These are phyloP conservation scores for Papio anubis DNA, from an alignment of 2,113 vertebrate species.

Conservation along the genomic window DNA sequence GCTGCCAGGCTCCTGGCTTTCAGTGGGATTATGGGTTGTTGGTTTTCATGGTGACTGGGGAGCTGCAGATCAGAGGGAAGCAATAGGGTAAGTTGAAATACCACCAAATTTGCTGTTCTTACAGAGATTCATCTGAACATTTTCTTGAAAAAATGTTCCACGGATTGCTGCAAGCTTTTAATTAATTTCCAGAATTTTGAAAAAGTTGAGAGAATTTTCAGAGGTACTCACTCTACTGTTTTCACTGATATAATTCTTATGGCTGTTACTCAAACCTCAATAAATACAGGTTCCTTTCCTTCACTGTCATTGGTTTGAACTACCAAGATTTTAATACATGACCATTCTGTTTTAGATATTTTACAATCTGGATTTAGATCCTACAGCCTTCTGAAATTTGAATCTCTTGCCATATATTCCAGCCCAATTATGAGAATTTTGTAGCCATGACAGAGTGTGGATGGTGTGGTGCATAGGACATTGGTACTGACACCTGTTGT, in stretches of 20 bases:
- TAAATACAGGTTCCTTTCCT: background rate
- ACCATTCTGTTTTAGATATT: background rate
- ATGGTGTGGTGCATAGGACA: background rate
- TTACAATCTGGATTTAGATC: background rate
- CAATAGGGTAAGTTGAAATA: background rate
- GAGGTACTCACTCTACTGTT: background rate
- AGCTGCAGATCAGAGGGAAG: background rate
- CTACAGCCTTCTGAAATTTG: background rate
- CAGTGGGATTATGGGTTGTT: background rate
- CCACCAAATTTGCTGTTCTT: background rate
- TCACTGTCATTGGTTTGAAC: background rate
- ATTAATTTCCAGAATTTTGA: background rate
- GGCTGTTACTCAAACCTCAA: background rate
- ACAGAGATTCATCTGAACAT: background rate
- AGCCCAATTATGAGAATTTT: background rate
- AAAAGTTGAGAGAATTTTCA: background rate
- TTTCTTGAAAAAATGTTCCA: background rate
- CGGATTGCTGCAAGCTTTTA: background rate
- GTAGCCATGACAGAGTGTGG: background rate
- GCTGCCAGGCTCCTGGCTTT: background rate
- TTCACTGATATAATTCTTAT: background rate
- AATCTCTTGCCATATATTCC: background rate
- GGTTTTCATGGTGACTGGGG: background rate
- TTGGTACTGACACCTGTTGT: background rate
- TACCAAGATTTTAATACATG: background rate